These are phyloP conservation scores for Calidris pygmaea DNA, from an alignment of 2,113 vertebrate species.

Conservation along the genomic window DNA sequence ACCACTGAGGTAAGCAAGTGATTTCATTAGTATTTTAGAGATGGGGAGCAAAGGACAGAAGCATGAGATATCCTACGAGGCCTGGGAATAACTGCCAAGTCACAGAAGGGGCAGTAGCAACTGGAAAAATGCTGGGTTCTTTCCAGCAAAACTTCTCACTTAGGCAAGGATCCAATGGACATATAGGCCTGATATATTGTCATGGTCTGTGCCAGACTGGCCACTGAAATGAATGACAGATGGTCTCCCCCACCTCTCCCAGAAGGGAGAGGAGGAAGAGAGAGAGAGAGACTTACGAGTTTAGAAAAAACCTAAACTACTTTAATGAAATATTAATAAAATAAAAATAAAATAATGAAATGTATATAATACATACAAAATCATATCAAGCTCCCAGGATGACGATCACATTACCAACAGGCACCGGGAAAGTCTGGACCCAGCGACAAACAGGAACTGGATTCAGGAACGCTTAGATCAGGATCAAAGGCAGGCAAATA, in stretches of 20 bases:
- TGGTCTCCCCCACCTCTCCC: neutral
- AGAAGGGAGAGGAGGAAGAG: neutral
- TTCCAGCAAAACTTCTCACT: neutral
- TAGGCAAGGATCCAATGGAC: neutral
- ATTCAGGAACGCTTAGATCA: neutral
- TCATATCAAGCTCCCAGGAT: neutral
- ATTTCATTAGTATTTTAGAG: neutral
- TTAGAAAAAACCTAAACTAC: neutral
- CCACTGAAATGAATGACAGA: neutral
- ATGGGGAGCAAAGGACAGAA: neutral
- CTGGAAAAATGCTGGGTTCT: neutral
- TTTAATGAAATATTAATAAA: neutral
- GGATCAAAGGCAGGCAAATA: neutral
- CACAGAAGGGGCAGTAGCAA: neutral
- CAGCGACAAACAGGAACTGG: neutral
- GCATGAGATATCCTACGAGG: neutral
- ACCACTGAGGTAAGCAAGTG: neutral
- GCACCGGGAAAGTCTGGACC: neutral
- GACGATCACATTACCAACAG: neutral
- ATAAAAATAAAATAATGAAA: too few species aligned
- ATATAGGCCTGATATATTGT: neutral
- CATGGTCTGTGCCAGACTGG: neutral
- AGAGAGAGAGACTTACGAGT: neutral
- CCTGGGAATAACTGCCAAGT: neutral
- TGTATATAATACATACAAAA: neutral